These are phyloP conservation scores for Eulemur coronatus DNA, from an alignment of 2,797 vertebrate genomes.

Conservation along the genomic window DNA sequence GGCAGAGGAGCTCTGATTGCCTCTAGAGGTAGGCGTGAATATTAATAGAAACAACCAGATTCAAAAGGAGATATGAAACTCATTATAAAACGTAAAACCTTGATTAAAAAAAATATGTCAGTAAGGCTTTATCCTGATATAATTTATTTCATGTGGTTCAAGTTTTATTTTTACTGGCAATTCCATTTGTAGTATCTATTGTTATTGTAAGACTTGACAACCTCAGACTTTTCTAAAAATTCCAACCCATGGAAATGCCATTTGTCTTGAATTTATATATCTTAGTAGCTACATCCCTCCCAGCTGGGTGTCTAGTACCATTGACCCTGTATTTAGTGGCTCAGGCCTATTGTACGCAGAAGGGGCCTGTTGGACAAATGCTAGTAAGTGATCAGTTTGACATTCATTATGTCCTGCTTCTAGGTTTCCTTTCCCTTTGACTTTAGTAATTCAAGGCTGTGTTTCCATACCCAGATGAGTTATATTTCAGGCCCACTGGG, in stretches of 20 bases:
- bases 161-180: neutral
- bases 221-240: neutral
- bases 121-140: neutral
- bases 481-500: neutral
- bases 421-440: neutral
- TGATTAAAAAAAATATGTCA: neutral
- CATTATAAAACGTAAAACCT: neutral
- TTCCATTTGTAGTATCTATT: neutral
- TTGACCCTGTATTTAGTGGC: neutral
- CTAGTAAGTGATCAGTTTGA: neutral
- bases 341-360: neutral
- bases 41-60: neutral
- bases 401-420: neutral
- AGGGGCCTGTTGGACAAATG: neutral
- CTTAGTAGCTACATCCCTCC: too few relatives aligned
- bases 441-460: neutral
- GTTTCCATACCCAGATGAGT: neutral
- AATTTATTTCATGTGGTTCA: neutral
- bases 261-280: neutral
- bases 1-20: neutral
- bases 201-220: neutral
- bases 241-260: neutral
- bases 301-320: too few relatives aligned
- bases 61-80: neutral
- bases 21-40: neutral